Base-by-base conservation (phyloP, 2,888 invertebrate genomes). In the Cremastinae sp. region DNA sequence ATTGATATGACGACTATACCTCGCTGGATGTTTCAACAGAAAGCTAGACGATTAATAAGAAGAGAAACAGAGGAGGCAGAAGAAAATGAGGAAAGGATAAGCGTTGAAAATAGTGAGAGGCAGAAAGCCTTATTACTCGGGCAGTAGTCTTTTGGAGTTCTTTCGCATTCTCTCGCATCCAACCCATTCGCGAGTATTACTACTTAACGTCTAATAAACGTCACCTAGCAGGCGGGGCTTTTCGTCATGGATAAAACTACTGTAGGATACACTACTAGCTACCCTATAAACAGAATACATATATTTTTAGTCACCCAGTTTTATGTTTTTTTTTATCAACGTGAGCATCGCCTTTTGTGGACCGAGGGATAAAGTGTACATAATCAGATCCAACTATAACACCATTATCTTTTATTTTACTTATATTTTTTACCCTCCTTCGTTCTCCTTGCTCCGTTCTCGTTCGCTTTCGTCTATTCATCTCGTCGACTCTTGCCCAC, bases 151-250 rank as follows among this genome's bases (percentile, higher is more conserved):
- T 79, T 79, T 81, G 75, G 78, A 70, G 59, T 79, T 74, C 76
- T 78, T 5, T 28, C 66, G 79, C 75, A 80, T 78, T 79, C 59
- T 80, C 53, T 80, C 79, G 83, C 84, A 85, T 86, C 86, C 82
- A 82, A 77, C 84, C 83, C 82, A 82, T 85, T 85, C 84, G 81
- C 83, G 83, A 83, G 83, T 87, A 88, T 89, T 88, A 88, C 88
- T 88, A 87, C 88, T 89, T 88, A 87, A 88, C 86, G 89, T 89
- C 89, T 89, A 89, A 89, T 89, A 89, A 89, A 88, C 85, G 89
- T 89, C 89, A 80, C 73, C 79, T n/a, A 78, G 74, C 81, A 82
- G 68, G 74, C 74, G 76, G 68, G 80, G 51, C 66, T 22, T 14
- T n/a, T 28, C 59, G 59, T 51, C 70, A 38, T 43, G 22, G 49